Evolutionary conservation across 1,140 invertebrate species (phyloP).

Genomic region (Pogonomyrmex barbatus): DNA sequence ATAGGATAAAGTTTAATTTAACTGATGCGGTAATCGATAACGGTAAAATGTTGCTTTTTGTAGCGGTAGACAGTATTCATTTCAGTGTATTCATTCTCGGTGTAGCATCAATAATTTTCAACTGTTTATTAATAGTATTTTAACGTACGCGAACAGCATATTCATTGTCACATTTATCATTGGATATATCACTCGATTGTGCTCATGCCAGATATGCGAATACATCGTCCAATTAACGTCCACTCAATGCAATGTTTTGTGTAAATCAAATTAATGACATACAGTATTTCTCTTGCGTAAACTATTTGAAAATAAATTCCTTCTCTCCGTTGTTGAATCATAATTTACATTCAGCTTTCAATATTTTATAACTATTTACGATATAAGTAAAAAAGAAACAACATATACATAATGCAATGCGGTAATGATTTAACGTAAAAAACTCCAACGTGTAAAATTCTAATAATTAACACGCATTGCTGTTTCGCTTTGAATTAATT

Average conservation of each 20-base stretch:
- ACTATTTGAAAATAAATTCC: neutral
- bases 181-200: neutral
- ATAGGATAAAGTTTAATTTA: constrained; percentile 22
- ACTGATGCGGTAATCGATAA: constrained; percentile 46
- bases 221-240: constrained; percentile 35
- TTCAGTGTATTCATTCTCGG: neutral
- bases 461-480: neutral
- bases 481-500: neutral
- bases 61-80: neutral
- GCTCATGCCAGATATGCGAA: constrained; percentile 23
- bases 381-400: neutral
- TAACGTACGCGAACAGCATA: neutral
- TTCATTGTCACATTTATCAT: constrained; percentile 37
- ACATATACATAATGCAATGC: neutral
- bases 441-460: neutral
- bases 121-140: constrained; percentile 36
- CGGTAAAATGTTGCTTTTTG: neutral
- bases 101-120: constrained; percentile 1
- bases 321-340: neutral
- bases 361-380: constrained; percentile 1
- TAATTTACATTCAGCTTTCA: neutral
- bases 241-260: constrained; percentile 16
- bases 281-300: neutral
- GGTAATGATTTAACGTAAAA: neutral
- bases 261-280: constrained; percentile 12